Percentiles rank a stretch among this genome's conserved stretches.
Conservation (phyloP, 2,113 vertebrate species). For the Alethe diademata region DNA sequence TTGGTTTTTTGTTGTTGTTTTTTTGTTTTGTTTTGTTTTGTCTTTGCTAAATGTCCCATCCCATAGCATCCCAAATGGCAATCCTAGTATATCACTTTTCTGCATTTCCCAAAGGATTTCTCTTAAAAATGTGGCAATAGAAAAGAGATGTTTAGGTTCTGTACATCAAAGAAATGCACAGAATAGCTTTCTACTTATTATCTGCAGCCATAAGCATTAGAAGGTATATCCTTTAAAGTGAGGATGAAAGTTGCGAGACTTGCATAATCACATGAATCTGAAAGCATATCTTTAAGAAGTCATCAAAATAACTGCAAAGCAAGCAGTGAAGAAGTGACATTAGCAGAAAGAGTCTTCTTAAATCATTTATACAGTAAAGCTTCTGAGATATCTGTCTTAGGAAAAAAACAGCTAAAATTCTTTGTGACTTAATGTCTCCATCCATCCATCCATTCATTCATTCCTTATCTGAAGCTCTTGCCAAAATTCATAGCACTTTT, state of each 20-base stretch:
- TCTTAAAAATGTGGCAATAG: not conserved
- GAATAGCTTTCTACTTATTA: not conserved
- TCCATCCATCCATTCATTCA: not conserved
- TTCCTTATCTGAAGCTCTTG: not conserved
- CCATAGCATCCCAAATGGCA: not conserved
- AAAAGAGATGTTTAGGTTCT: not conserved
- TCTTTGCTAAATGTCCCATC: not conserved
- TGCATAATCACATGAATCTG: not conserved
- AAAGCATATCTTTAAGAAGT: not conserved
- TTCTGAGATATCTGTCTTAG: not conserved
- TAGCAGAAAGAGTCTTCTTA: not conserved
- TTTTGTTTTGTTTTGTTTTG: too few species aligned
- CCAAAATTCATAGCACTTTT: not conserved
- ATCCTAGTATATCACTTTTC: not conserved
- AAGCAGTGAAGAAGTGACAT: not conserved
- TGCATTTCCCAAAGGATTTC: not conserved
- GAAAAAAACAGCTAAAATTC: not conserved
- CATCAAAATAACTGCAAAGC: not conserved
- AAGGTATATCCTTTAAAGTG: not conserved
- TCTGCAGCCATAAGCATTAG: not conserved
- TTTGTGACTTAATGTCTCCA: not conserved
- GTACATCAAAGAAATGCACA: not conserved
- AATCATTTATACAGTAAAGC: not conserved
- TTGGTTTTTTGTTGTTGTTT: too few species aligned
- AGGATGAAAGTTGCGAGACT: not conserved